Base-by-base conservation (phyloP, 2,797 vertebrate genomes). In the Falco concolor region DNA sequence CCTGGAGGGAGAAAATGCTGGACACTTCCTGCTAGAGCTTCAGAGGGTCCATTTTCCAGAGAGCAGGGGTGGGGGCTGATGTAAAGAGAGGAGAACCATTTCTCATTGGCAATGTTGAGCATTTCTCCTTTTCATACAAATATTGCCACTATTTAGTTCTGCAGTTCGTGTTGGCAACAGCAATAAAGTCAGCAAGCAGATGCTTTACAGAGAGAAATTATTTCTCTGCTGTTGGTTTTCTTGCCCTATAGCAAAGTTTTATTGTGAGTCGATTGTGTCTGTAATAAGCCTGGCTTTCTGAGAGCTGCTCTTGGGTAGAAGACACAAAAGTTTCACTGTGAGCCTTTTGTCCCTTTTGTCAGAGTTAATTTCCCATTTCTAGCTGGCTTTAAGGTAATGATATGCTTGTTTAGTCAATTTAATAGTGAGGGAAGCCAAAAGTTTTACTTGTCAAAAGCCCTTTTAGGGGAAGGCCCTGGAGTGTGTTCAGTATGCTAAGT, bases 221-320 rank as follows among this genome's bases (percentile, higher is more conserved):
- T 86, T 87, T 89, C 38, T 84, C 45, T 82, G 40, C 40, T 0
- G 0, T 77, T 84, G 80, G n/a, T 79, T 96, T 96, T 94, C 84
- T 89, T 94, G 68, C 88, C 94, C 94, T 93, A 6, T 93, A 94
- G 95, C 81, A 72, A 95, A 72, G 70, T 95, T 93, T 92, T 86
- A 77, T 80, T 79, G 72, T 42, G 63, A 89, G 74, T 77, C 5
- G 10, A 42, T 87, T 84, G 63, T 85, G 36, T 54, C 63, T 91
- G 63, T 90, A 91, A 89, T 84, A 94, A 95, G 86, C 81, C 34
- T n/a, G 45, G 13, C 57, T 82, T 77, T 88, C 78, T 36, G 77
- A 40, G 67, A 92, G 27, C 54, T 3, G 24, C 70, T 84, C 36
- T 87, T 3, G 13, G 28, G 81, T 75, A 72, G n/a, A 49, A 96